Conservation (phyloP, 2,888 invertebrate genomes). For the Aphodius granarius region DNA sequence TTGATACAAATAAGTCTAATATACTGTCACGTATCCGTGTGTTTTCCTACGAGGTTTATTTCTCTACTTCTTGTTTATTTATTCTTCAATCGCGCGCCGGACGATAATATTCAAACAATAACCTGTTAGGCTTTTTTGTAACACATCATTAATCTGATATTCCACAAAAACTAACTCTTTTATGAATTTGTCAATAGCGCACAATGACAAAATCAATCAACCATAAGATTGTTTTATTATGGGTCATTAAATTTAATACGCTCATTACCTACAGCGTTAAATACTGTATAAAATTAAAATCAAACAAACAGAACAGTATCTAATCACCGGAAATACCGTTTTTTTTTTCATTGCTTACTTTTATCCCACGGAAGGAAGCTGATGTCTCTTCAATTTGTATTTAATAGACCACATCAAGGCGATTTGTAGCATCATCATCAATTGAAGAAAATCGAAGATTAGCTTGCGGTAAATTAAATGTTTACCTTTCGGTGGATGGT, state of each 20-base stretch:
- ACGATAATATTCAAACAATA: too few relatives aligned
- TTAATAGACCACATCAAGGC: not conserved
- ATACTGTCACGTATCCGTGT: too few relatives aligned
- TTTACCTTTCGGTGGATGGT: not conserved
- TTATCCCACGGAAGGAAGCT: not conserved
- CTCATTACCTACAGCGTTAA: not conserved
- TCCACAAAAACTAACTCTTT: not conserved
- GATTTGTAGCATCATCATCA: not conserved
- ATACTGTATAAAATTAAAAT: not conserved
- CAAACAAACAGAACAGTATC: not conserved
- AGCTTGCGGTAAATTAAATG: not conserved
- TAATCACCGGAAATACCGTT: not conserved
- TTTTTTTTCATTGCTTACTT: not conserved
- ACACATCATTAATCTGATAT: not conserved
- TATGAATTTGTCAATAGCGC: not conserved
- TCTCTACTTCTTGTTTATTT: too few relatives aligned
- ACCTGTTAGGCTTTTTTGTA: too few relatives aligned
- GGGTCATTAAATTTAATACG: not conserved
- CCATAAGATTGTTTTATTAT: not conserved
- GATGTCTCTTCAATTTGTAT: not conserved
- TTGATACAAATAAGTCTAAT: too few relatives aligned
- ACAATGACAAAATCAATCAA: not conserved
- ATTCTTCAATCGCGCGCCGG: too few relatives aligned
- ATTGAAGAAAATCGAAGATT: not conserved
- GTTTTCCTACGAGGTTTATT: too few relatives aligned